Conservation (phyloP, 2,888 invertebrate species). For the Papilio gigon region DNA sequence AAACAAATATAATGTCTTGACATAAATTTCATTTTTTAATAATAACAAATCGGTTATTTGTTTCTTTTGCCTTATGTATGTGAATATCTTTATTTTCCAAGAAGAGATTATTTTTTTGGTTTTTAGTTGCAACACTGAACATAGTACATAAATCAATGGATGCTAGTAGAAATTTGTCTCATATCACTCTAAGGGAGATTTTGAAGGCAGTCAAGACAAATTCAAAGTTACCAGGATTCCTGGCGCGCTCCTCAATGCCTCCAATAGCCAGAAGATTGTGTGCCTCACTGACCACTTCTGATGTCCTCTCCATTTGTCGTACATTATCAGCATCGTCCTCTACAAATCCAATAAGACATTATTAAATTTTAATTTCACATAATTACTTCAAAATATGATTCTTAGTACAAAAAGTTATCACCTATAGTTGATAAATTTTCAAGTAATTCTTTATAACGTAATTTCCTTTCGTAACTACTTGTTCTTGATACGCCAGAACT, state of each 20-base stretch:
- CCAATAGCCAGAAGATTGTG: slow-evolving; percentile 59
- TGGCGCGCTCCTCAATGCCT: slow-evolving; percentile 62
- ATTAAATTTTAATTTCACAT: neutral
- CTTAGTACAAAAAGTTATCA: slow-evolving; percentile 40
- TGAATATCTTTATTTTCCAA: no score
- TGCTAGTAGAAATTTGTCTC: no score
- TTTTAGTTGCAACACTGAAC: no score
- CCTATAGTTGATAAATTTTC: slow-evolving; percentile 63
- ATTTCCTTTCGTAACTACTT: slow-evolving; percentile 61
- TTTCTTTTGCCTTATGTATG: no score
- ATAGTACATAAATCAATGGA: no score
- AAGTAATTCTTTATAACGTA: slow-evolving; percentile 59
- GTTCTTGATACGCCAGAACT: slow-evolving; percentile 9
- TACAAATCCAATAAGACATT: slow-evolving; percentile 43
- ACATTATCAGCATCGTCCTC: slow-evolving; percentile 60
- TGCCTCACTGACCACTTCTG: slow-evolving; percentile 59
- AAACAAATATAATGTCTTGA: no score
- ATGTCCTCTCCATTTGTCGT: slow-evolving; percentile 63
- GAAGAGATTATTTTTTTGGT: no score
- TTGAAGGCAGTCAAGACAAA: neutral
- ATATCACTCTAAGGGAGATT: neutral
- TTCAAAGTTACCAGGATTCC: slow-evolving; percentile 59
- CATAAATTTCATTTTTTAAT: no score
- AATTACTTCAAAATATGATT: no score
- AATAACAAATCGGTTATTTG: no score